Conservation (phyloP, 2,888 invertebrate genomes). For the Anaspis maculata region DNA sequence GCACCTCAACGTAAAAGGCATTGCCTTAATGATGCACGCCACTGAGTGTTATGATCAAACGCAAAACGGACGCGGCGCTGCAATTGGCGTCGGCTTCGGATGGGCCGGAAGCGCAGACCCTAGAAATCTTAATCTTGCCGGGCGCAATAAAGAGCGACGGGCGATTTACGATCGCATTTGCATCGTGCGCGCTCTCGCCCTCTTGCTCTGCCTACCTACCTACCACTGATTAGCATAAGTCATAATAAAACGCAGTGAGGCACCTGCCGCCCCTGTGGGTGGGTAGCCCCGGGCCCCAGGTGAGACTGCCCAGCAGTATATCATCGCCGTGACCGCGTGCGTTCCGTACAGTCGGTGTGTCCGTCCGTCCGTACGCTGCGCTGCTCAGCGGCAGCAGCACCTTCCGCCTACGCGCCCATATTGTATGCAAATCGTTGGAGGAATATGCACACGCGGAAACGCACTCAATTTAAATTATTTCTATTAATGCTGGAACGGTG, state of each 20-base stretch:
- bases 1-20: too few species aligned
- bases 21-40: too few species aligned
- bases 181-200: conserved; percentile 13
- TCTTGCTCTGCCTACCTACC: too few species aligned
- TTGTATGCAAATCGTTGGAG: conserved; percentile 29
- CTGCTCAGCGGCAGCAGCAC: too few species aligned
- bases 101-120: conserved; percentile 5
- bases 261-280: conserved; percentile 26
- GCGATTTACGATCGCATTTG: conserved; percentile 22
- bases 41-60: too few species aligned
- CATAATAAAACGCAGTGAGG: conserved; percentile 17
- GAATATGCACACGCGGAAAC: conserved; percentile 29
- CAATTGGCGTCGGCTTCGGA: too few species aligned
- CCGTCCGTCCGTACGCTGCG: too few species aligned
- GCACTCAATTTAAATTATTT: conserved; percentile 25
- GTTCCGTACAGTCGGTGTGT: too few species aligned
- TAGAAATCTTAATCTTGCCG: conserved; percentile 3
- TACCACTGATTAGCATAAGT: conserved; percentile 25
- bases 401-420: conserved; percentile 30
- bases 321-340: too few species aligned
- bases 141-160: conserved; percentile 6
- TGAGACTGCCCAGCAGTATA: too few species aligned
- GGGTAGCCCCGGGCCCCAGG: conserved; percentile 22
- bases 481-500: conserved; percentile 30
- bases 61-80: too few species aligned